These are phyloP conservation scores for Argyrosomus regius DNA, from an alignment of 2,797 vertebrate genomes.

Conservation along the genomic window DNA sequence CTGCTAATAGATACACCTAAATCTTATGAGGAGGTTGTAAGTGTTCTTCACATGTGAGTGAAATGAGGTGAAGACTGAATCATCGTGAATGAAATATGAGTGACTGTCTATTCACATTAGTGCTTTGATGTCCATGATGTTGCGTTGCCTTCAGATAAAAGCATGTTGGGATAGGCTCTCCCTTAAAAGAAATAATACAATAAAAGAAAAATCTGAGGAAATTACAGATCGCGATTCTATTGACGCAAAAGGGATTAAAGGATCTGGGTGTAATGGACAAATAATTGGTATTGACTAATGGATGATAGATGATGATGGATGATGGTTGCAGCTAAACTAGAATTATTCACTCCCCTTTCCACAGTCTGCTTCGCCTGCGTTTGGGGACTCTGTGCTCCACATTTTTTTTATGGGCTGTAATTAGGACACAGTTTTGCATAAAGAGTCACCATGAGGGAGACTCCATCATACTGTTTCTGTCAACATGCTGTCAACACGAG, in stretches of 20 bases:
- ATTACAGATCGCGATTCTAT: constrained; percentile 6
- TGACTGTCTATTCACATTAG: not conserved
- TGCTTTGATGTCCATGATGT: not conserved
- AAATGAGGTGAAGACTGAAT: not conserved
- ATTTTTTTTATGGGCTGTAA: constrained; percentile 50
- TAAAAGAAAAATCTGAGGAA: constrained; percentile 9
- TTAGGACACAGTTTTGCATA: constrained; percentile 65
- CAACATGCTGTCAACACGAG: constrained; percentile 58
- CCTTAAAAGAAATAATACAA: not conserved
- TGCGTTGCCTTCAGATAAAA: not conserved
- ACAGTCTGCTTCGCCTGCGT: constrained; percentile 21
- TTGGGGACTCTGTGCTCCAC: constrained; percentile 53
- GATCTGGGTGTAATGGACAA: not conserved
- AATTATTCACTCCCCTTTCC: constrained; percentile 46
- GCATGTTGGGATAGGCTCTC: not conserved
- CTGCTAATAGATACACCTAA: no score
- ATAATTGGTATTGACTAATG: constrained; percentile 24
- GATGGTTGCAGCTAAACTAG: constrained; percentile 25
- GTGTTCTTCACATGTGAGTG: not conserved
- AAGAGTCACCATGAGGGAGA: constrained; percentile 62
- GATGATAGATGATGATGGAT: constrained; percentile 49
- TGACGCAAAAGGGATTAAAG: constrained; percentile 17
- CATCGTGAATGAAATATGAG: not conserved
- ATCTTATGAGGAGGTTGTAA: not conserved
- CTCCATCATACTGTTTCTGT: constrained; percentile 58